Evolutionary conservation across 2,888 invertebrate species (phyloP).

Genomic region (Crepidodera aurea): DNA sequence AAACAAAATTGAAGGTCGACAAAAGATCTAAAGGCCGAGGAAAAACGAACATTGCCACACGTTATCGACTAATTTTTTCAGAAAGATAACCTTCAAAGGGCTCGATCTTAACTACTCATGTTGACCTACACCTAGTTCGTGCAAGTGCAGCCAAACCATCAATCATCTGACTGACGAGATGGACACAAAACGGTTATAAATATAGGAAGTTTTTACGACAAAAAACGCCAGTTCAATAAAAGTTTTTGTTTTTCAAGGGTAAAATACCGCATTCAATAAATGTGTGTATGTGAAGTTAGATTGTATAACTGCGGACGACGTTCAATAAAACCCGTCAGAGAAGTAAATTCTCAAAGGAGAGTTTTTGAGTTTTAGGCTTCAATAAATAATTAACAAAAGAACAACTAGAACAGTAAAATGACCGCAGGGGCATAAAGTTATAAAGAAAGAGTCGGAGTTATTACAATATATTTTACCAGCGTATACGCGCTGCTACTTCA

Average conservation of each 20-base stretch:
- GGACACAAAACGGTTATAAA: constrained; percentile 10
- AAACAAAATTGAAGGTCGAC: constrained; percentile 12
- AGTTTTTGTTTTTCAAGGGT: neutral
- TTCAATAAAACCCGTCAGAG: no score
- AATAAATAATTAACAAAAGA: no score
- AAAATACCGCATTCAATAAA: neutral
- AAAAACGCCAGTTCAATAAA: neutral
- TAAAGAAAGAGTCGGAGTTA: no score
- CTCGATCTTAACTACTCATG: constrained; percentile 27
- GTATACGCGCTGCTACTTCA: no score
- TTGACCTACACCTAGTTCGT: constrained; percentile 35
- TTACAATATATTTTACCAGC: no score
- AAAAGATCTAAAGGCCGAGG: constrained; percentile 8
- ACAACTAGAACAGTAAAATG: no score
- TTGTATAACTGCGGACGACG: no score
- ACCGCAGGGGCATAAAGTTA: no score
- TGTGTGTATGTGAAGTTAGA: no score
- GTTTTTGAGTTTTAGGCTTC: no score
- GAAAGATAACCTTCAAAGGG: constrained; percentile 31
- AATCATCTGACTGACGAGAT: constrained; percentile 22
- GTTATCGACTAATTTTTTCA: constrained; percentile 31
- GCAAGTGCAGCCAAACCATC: constrained; percentile 30
- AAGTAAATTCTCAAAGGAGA: no score
- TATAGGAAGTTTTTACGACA: neutral
- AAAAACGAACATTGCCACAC: constrained; percentile 14